These are phyloP conservation scores for Propithecus deckenii DNA, from an alignment of 2,797 vertebrate species.

Conservation along the genomic window DNA sequence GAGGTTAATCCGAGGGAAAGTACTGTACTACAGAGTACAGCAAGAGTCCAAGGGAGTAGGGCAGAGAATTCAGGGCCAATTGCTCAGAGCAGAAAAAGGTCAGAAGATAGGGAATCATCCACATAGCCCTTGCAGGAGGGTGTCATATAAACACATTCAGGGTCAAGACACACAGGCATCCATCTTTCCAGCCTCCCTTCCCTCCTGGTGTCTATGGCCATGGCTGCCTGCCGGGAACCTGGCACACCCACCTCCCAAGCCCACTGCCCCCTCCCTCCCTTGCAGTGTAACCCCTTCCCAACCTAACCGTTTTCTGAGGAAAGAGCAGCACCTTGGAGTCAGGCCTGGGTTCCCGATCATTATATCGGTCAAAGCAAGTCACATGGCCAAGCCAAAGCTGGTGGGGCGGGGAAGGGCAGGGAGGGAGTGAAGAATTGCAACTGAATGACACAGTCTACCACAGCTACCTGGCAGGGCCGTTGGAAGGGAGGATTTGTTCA, in stretches of 20 bases:
- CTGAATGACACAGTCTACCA: rapidly evolving
- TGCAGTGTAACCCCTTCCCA: rapidly evolving
- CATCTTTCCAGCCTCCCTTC: background rate
- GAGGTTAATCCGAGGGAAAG: background rate
- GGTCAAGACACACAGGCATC: background rate
- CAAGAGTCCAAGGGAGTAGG: background rate
- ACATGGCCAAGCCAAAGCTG: background rate
- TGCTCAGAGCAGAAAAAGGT: background rate
- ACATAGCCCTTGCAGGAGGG: background rate
- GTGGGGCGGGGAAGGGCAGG: background rate
- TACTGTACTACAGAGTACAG: too few species aligned
- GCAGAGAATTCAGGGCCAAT: background rate
- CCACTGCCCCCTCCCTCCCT: background rate
- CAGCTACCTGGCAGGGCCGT: background rate
- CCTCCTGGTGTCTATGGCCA: background rate
- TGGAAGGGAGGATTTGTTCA: background rate
- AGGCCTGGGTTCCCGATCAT: background rate
- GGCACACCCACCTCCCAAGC: background rate
- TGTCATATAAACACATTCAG: background rate
- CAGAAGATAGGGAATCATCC: background rate
- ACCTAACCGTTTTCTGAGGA: background rate
- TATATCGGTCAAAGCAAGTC: background rate
- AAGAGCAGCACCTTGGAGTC: background rate
- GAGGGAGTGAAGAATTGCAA: rapidly evolving
- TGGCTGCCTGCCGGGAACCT: background rate